Evolutionary conservation across 2,888 invertebrate species (phyloP).

Genomic region (Campoplex capitator): DNA sequence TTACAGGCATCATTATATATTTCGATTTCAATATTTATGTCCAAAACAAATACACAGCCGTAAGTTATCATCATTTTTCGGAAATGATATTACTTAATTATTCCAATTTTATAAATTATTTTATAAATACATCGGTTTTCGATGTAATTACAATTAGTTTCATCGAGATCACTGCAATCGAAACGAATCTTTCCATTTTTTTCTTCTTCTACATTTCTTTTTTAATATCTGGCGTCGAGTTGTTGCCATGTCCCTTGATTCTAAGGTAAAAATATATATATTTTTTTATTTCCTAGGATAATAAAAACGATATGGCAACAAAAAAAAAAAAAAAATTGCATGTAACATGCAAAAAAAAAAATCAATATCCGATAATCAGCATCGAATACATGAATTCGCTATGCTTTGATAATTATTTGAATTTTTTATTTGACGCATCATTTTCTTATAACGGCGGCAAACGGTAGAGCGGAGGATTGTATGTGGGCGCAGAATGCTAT

Average conservation of each 20-base stretch:
- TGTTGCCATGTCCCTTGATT: too few relatives aligned
- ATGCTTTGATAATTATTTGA: neutral
- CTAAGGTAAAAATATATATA: too few relatives aligned
- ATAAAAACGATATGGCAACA: neutral
- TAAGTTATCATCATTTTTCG: too few relatives aligned
- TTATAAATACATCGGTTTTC: too few relatives aligned
- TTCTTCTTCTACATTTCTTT: too few relatives aligned
- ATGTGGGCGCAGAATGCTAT: conserved; percentile 47
- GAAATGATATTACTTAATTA: too few relatives aligned
- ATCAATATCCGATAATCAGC: neutral
- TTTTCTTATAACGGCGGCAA: neutral
- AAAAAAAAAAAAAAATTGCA: neutral
- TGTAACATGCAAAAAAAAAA: neutral
- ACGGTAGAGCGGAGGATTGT: conserved; percentile 10
- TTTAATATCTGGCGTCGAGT: too few relatives aligned
- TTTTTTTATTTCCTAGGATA: neutral
- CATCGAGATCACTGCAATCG: neutral
- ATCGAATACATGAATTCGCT: neutral
- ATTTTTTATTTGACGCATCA: conserved; percentile 6
- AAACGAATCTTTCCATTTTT: too few relatives aligned
- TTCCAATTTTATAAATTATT: too few relatives aligned
- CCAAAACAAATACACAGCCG: too few relatives aligned
- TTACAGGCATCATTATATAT: too few relatives aligned
- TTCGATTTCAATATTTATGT: too few relatives aligned
- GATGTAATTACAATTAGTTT: neutral